Evolutionary conservation across 2,888 invertebrate species (phyloP).

Genomic region (Acleris cristana): DNA sequence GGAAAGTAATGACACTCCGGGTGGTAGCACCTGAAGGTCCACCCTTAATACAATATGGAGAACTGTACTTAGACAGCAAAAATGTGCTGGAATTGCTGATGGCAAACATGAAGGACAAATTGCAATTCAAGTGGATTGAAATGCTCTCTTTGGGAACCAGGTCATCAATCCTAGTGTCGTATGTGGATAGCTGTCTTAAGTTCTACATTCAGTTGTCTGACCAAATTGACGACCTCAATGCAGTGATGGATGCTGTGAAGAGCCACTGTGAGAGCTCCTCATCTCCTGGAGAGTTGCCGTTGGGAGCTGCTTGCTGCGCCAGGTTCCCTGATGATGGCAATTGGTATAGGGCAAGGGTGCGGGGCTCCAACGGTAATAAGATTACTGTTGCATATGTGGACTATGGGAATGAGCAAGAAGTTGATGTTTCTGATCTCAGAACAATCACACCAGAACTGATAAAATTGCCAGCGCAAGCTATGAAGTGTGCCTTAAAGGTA

Average conservation of each 20-base stretch:
- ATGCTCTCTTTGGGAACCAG: slow-evolving; percentile 63
- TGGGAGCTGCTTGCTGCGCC: slow-evolving; percentile 89
- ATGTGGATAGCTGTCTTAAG: slow-evolving; percentile 87
- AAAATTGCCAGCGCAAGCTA: slow-evolving; percentile 88
- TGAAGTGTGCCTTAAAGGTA: slow-evolving; percentile 89
- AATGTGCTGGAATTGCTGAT: slow-evolving; percentile 84
- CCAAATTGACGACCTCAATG: slow-evolving; percentile 84
- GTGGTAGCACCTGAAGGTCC: slow-evolving; percentile 88
- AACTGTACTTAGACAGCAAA: slow-evolving; percentile 84
- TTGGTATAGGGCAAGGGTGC: slow-evolving; percentile 95
- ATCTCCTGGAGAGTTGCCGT: slow-evolving; percentile 74
- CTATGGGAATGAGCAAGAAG: slow-evolving; percentile 96
- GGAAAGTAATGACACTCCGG: slow-evolving; percentile 85
- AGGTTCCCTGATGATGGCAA: slow-evolving; percentile 90
- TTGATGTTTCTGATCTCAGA: slow-evolving; percentile 84
- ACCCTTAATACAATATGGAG: slow-evolving; percentile 89
- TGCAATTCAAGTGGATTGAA: slow-evolving; percentile 70
- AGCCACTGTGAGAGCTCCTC: slow-evolving; percentile 81
- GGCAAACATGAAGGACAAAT: slow-evolving; percentile 68
- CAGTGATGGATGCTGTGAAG: slow-evolving; percentile 87
- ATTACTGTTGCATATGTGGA: slow-evolving; percentile 94
- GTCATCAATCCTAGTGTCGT: slow-evolving; percentile 85
- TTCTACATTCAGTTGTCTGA: slow-evolving; percentile 89
- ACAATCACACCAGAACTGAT: slow-evolving; percentile 86
- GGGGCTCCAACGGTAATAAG: slow-evolving; percentile 83